phyloP scores from a whole-genome alignment of 1,140 invertebrate species.

The Hirudo medicinalis region DNA sequence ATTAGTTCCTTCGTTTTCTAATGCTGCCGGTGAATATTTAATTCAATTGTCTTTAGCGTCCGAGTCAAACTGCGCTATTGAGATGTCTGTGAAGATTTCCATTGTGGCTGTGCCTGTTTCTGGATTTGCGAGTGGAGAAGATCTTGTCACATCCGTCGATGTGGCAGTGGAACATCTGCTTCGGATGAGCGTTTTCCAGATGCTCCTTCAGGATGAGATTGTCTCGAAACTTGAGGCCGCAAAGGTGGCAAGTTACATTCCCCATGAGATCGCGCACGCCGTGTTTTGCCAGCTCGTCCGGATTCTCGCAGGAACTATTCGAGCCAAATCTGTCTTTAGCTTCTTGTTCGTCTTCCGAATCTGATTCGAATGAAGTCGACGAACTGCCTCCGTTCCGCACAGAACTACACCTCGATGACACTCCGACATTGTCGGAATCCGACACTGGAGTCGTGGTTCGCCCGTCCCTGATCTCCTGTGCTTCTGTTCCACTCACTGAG shows the following conservation, averaged over 20 bases:
- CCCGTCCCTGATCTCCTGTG: neutral
- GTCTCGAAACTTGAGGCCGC: conserved; percentile 50
- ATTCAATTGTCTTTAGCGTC: neutral
- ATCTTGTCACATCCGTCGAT: conserved; percentile 65
- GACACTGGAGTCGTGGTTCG: neutral
- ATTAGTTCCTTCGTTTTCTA: neutral
- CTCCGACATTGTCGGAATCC: no score
- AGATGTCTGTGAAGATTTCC: conserved; percentile 33
- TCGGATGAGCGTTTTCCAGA: conserved; percentile 51
- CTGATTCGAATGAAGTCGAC: neutral
- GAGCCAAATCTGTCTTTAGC: neutral
- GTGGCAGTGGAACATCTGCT: conserved; percentile 57
- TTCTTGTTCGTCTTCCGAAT: neutral
- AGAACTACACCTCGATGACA: no score
- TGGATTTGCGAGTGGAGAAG: conserved; percentile 59
- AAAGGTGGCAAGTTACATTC: conserved; percentile 52
- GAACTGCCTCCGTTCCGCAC: neutral
- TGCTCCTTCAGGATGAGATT: conserved; percentile 52
- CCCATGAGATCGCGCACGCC: conserved; percentile 30
- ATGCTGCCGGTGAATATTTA: neutral
- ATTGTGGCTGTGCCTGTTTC: conserved; percentile 56
- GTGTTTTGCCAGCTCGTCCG: neutral
- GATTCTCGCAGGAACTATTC: no score
- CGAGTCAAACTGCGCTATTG: neutral
- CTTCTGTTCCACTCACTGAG: neutral